Percentiles rank a stretch among this genome's conserved stretches.
Evolutionary conservation across 2,113 vertebrate genomes (phyloP).

Genomic region (Chaetura pelagica): DNA sequence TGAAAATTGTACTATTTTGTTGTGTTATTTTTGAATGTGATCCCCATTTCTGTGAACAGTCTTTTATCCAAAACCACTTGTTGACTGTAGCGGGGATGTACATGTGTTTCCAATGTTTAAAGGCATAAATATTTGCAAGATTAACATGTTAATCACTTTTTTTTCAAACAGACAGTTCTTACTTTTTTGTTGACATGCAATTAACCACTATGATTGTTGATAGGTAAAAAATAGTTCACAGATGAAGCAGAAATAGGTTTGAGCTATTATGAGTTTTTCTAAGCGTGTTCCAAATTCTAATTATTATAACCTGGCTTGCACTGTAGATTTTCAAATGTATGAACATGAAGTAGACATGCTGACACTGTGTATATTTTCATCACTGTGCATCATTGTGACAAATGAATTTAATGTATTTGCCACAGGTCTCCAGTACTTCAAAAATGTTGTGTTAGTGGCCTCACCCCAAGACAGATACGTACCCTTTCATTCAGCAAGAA

Average conservation of each 20-base stretch:
- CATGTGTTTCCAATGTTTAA: neutral
- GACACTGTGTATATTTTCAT: neutral
- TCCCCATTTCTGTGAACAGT: neutral
- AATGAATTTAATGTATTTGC: neutral
- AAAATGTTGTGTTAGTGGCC: constrained; percentile 94
- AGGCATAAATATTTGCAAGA: neutral
- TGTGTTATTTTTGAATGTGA: neutral
- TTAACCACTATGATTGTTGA: neutral
- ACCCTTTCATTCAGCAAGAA: constrained; percentile 96
- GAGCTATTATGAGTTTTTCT: neutral
- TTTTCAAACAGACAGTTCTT: neutral
- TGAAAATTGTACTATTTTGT: neutral
- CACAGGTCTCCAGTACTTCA: constrained; percentile 95
- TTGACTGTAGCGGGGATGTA: neutral
- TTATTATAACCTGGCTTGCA: neutral
- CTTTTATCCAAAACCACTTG: neutral
- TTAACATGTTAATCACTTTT: neutral
- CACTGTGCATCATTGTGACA: neutral
- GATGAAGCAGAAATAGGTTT: neutral
- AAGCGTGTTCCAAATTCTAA: neutral
- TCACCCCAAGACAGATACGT: constrained; percentile 97
- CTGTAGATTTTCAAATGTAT: neutral
- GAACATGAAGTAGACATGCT: neutral
- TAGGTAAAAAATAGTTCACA: neutral
- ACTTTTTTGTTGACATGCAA: neutral